A percentile compares a stretch with the other conserved stretches of the same genome.
Conservation (phyloP, 2,797 vertebrate genomes). For the Muscicapa comitata region DNA sequence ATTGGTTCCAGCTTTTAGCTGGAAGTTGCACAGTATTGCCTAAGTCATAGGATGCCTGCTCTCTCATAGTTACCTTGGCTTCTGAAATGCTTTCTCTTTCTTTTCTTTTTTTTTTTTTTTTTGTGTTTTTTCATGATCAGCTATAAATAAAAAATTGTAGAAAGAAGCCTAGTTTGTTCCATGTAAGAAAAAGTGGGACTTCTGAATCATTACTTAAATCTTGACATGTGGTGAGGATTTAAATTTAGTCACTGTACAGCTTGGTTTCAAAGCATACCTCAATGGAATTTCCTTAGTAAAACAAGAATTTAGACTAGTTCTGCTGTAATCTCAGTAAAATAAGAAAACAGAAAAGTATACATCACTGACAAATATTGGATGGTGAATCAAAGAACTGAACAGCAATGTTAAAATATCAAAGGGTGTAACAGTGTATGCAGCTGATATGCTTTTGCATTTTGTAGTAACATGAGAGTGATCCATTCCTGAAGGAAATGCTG, state of each 20-base stretch:
- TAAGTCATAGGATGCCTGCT: background rate
- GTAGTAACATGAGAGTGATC: background rate
- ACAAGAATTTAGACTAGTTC: background rate
- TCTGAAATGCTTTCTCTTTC: background rate
- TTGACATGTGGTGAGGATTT: background rate
- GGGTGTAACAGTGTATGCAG: background rate
- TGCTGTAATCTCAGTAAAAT: background rate
- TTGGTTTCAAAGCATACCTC: constrained; percentile 4
- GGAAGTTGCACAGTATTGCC: background rate
- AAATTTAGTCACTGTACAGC: background rate
- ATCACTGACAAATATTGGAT: background rate
- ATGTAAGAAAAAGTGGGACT: background rate
- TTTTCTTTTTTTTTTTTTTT: background rate
- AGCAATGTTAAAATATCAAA: background rate
- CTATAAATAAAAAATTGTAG: background rate
- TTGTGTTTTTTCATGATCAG: background rate
- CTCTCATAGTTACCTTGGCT: background rate
- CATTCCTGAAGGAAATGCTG: background rate
- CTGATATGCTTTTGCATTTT: background rate
- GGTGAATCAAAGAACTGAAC: background rate
- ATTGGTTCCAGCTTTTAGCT: background rate
- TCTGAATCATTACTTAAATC: background rate
- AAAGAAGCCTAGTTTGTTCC: background rate
- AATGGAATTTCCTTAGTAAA: background rate
- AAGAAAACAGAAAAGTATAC: background rate